Percentiles rank a stretch among this genome's conserved stretches.
These are phyloP conservation scores for Gallinago solitaria DNA, from an alignment of 2,797 vertebrate genomes.

Conservation along the genomic window DNA sequence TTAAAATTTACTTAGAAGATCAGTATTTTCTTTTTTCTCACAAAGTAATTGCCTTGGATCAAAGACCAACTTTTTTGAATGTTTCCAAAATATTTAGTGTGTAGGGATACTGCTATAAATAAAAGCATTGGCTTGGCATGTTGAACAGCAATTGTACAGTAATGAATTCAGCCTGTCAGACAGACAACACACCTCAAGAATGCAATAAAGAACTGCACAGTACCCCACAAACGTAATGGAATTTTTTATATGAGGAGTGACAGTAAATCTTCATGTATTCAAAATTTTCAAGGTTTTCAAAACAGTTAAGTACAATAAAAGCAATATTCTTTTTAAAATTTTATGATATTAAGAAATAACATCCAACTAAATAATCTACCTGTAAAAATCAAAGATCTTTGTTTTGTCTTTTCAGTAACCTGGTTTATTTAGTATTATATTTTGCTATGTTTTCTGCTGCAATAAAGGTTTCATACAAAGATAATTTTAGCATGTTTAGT, in stretches of 20 bases:
- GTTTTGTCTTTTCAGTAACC: neutral
- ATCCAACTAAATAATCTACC: neutral
- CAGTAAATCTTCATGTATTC: neutral
- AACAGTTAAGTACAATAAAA: neutral
- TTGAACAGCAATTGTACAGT: neutral
- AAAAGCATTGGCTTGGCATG: neutral
- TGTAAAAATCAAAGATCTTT: neutral
- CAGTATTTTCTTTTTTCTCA: neutral
- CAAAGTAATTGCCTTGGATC: neutral
- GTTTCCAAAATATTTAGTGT: neutral
- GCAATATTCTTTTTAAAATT: neutral
- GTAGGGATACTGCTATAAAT: neutral
- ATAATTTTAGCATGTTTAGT: neutral
- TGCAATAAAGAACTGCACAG: neutral
- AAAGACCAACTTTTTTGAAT: neutral
- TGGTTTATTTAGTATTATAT: neutral
- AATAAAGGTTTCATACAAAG: neutral
- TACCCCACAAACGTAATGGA: neutral
- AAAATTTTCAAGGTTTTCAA: neutral
- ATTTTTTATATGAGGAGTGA: neutral
- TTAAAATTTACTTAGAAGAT: neutral
- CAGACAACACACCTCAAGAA: neutral
- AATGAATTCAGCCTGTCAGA: neutral
- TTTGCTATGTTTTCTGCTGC: neutral
- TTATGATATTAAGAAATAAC: neutral